phyloP scores from a whole-genome alignment of 2,113 vertebrate species.

The Blennius ocellaris region DNA sequence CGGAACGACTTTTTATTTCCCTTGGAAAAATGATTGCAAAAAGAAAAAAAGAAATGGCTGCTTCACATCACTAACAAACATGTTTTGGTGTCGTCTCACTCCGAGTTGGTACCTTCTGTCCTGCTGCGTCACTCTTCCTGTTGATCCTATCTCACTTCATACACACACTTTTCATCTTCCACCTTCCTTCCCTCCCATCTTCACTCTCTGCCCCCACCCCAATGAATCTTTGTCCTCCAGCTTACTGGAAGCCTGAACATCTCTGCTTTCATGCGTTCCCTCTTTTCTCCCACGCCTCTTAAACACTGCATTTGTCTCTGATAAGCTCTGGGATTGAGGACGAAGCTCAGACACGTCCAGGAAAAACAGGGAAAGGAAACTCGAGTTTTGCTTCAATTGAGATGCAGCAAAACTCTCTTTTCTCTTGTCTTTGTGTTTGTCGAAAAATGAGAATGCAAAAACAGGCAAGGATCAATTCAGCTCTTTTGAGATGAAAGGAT shows the following conservation, averaged over 20 bases:
- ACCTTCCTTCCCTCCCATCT: not conserved
- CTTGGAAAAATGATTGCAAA: no score
- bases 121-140: no score
- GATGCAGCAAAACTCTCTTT: not conserved
- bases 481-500: not conserved
- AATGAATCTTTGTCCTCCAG: slow-evolving; percentile 7
- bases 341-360: not conserved
- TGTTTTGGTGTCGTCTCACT: no score
- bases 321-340: slow-evolving; percentile 1
- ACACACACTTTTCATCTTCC: not conserved
- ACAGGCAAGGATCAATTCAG: slow-evolving; percentile 12
- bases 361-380: not conserved
- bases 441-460: not conserved
- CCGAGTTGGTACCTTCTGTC: no score
- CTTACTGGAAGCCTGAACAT: not conserved
- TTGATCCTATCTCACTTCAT: no score
- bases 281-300: slow-evolving; percentile 19
- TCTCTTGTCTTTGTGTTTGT: not conserved
- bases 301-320: slow-evolving; percentile 19
- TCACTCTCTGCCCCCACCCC: not conserved
- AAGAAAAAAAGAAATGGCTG: no score
- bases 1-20: no score
- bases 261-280: not conserved
- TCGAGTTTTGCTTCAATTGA: not conserved
- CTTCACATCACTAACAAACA: no score